Conservation (phyloP, 2,113 vertebrate genomes). For the Corydoras maculifer region DNA sequence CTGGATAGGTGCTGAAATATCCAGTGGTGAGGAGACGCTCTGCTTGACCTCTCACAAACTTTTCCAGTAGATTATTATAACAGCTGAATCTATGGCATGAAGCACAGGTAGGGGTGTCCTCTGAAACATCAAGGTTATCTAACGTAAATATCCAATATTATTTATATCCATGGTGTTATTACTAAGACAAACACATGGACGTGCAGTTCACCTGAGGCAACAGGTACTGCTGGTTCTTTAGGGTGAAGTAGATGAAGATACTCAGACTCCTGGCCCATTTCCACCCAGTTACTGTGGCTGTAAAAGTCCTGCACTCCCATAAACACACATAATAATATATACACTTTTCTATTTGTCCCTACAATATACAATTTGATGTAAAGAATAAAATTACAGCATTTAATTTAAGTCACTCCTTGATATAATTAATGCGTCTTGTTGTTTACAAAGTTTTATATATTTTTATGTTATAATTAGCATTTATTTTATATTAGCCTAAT, state of each 20-base stretch:
- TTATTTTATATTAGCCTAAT: too few relatives aligned
- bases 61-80: slow-evolving; percentile 57
- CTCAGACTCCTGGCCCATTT: slow-evolving; percentile 66
- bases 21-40: slow-evolving; percentile 66
- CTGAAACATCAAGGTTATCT: slow-evolving; percentile 38
- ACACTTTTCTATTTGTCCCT: neutral
- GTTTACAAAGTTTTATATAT: too few relatives aligned
- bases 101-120: slow-evolving; percentile 59
- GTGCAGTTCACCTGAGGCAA: slow-evolving; percentile 64
- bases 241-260: slow-evolving; percentile 73
- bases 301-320: slow-evolving; percentile 74
- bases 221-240: slow-evolving; percentile 56
- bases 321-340: neutral
- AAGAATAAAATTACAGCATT: too few relatives aligned
- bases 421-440: too few relatives aligned
- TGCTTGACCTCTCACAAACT: slow-evolving; percentile 35
- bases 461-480: too few relatives aligned
- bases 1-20: slow-evolving; percentile 66
- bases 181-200: neutral
- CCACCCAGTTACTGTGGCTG: slow-evolving; percentile 87
- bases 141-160: neutral
- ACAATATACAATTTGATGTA: too few relatives aligned
- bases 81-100: slow-evolving; percentile 61
- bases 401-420: too few relatives aligned
- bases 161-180: neutral